Evolutionary conservation across 2,113 vertebrate genomes (phyloP).

Genomic region (Orthonyx spaldingii): DNA sequence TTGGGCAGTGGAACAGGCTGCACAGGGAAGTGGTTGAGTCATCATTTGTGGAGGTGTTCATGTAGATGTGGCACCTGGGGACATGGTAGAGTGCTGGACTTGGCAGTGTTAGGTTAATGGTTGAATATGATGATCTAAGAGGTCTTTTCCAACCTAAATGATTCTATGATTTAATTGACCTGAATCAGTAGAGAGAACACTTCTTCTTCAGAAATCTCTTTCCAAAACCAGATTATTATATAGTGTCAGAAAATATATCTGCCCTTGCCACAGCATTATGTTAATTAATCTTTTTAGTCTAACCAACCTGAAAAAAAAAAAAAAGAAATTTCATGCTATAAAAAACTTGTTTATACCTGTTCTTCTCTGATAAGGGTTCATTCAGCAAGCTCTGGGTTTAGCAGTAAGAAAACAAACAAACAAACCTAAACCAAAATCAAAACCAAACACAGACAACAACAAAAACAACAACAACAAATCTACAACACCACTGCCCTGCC

Average conservation of each 20-base stretch:
- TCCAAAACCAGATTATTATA: background rate
- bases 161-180: background rate
- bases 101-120: background rate
- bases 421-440: background rate
- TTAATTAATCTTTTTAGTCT: background rate
- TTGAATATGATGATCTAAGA: rapidly evolving
- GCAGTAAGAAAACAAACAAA: background rate
- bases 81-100: background rate
- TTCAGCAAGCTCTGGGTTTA: background rate
- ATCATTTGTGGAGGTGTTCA: background rate
- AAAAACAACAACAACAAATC: background rate
- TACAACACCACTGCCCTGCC: background rate
- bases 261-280: background rate
- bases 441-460: background rate
- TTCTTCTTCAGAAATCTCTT: background rate
- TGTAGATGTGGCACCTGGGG: background rate
- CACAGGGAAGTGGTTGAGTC: background rate
- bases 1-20: background rate
- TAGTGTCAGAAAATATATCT: background rate
- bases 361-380: background rate
- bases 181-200: background rate
- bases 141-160: background rate
- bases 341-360: background rate
- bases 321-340: background rate
- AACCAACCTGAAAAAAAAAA: background rate